Conservation (phyloP, 2,113 vertebrate genomes). For the Solenodon paradoxus region DNA sequence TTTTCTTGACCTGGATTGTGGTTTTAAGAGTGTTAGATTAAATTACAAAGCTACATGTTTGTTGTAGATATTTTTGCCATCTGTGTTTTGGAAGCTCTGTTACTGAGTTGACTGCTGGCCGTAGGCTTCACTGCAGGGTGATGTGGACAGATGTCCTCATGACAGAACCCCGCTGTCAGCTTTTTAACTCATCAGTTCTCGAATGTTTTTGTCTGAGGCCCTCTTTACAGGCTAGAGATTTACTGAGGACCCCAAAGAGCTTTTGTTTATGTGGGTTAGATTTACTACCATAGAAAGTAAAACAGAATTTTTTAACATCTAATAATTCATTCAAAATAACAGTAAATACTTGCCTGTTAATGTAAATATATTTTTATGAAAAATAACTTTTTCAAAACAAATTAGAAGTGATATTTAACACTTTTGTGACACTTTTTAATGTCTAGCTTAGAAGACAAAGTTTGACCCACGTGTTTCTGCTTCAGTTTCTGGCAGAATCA, state of each 20-base stretch:
- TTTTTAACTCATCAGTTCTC: neutral
- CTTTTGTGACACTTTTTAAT: neutral
- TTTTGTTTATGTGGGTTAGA: neutral
- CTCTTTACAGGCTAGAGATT: neutral
- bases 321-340: neutral
- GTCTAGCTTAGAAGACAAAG: neutral
- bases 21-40: neutral
- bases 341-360: neutral
- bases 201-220: neutral
- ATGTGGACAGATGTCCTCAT: neutral
- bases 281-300: neutral
- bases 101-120: neutral
- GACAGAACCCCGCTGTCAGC: neutral
- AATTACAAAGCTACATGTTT: neutral
- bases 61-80: neutral
- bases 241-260: neutral
- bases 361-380: neutral
- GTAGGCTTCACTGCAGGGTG: neutral
- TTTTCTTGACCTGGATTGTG: neutral
- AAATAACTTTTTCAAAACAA: neutral
- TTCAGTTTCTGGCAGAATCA: neutral
- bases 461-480: neutral
- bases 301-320: neutral
- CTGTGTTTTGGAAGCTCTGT: neutral
- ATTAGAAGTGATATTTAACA: neutral